A percentile compares a stretch with the other conserved stretches of the same genome.
These are phyloP conservation scores for Astreopora myriophthalma DNA, from an alignment of 64 coral and sea anemone genomes.

Conservation along the genomic window DNA sequence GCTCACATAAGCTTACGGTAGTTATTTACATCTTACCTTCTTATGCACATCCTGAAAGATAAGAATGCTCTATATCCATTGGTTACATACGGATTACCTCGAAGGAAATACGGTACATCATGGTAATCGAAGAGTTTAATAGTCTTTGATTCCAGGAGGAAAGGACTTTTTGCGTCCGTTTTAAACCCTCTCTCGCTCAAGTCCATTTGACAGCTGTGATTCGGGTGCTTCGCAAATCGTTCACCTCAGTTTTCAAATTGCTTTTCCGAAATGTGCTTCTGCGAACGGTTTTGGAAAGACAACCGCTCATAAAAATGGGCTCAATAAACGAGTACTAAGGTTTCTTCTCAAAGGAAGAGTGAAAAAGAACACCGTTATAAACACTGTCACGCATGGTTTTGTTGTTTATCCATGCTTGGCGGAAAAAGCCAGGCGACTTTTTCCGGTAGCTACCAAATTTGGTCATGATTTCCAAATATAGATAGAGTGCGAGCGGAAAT, in stretches of 20 bases:
- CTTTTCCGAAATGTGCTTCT: not conserved
- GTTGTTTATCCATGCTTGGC: not conserved
- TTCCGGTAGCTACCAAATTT: not conserved
- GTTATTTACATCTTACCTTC: slow-evolving; percentile 62
- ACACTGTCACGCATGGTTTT: too few species aligned
- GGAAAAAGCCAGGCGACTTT: not conserved
- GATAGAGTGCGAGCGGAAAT: slow-evolving; percentile 2
- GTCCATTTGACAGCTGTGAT: slow-evolving; percentile 5
- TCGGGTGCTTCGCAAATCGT: not conserved
- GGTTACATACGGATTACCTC: slow-evolving; percentile 95
- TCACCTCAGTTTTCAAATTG: not conserved
- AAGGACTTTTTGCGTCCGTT: slow-evolving; percentile 5
- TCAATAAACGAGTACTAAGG: too few species aligned
- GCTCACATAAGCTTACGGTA: not conserved
- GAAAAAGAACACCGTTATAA: not conserved
- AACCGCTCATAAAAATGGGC: too few species aligned
- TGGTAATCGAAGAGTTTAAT: slow-evolving; percentile 83
- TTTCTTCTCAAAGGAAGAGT: not conserved
- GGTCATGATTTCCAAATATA: slow-evolving; percentile 48
- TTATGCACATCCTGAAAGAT: slow-evolving; percentile 74
- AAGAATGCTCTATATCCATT: slow-evolving; percentile 91
- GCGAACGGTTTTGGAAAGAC: not conserved
- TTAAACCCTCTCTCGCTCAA: not conserved
- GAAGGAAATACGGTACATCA: slow-evolving; percentile 94
- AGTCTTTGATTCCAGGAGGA: slow-evolving; percentile 19